These are phyloP conservation scores for Drosophila formosana DNA, from an alignment of 2,888 invertebrate genomes.

Conservation along the genomic window DNA sequence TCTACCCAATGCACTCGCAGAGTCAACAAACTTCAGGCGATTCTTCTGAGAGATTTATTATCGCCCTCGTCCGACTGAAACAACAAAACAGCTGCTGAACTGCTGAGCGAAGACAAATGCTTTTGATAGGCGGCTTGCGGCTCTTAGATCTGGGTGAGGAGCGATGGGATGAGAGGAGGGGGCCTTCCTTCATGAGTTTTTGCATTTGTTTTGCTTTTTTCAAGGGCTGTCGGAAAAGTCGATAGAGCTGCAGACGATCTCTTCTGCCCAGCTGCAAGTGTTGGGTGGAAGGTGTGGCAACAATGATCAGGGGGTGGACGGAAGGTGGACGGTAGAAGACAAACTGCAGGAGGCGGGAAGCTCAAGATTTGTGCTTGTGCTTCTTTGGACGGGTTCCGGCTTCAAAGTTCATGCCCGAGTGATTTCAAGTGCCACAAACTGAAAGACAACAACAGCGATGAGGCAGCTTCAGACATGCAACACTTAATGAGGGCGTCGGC, in stretches of 20 bases:
- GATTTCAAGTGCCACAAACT: slow-evolving; percentile 64
- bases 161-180: neutral
- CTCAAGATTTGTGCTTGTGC: slow-evolving; percentile 22
- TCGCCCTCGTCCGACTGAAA: slow-evolving; percentile 37
- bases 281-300: neutral
- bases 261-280: slow-evolving; percentile 18
- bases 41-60: slow-evolving; percentile 54
- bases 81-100: slow-evolving; percentile 54
- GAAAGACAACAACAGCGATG: slow-evolving; percentile 30
- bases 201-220: slow-evolving; percentile 43
- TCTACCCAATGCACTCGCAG: slow-evolving; percentile 6
- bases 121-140: slow-evolving; percentile 28
- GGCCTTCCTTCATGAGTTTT: slow-evolving; percentile 63
- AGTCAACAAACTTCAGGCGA: slow-evolving; percentile 54
- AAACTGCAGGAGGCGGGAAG: neutral
- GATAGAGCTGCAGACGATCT: slow-evolving; percentile 44
- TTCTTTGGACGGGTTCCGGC: slow-evolving; percentile 55
- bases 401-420: slow-evolving; percentile 76
- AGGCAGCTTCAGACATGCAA: slow-evolving; percentile 66
- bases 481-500: slow-evolving; percentile 78
- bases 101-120: slow-evolving; percentile 50
- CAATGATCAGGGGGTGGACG: neutral
- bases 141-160: neutral
- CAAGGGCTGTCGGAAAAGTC: slow-evolving; percentile 63
- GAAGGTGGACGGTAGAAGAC: neutral